Conservation (phyloP, 2,113 vertebrate species). For the Chiloscyllium plagiosum region DNA sequence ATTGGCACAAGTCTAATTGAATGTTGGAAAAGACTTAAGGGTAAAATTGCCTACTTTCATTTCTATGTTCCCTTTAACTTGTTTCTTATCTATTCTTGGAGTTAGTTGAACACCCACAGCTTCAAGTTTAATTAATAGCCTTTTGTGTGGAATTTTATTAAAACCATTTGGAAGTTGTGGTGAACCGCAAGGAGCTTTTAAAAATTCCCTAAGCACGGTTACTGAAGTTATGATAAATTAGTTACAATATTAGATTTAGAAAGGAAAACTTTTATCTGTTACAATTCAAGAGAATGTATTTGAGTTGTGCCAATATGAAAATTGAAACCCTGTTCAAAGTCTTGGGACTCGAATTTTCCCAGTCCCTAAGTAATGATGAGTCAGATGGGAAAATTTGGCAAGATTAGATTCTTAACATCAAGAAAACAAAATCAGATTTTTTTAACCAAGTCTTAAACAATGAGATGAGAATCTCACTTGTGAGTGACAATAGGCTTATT, state of each 20-base stretch:
- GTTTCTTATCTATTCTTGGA: not conserved
- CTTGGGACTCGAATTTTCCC: not conserved
- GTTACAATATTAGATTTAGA: conserved; percentile 7
- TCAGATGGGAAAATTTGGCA: too few relatives aligned
- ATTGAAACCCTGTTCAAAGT: not conserved
- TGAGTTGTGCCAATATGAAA: not conserved
- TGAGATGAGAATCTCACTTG: too few relatives aligned
- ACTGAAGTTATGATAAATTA: not conserved
- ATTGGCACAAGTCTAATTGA: too few relatives aligned
- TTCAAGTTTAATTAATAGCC: conserved; percentile 25
- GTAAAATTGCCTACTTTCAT: not conserved
- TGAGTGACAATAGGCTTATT: too few relatives aligned
- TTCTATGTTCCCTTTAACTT: not conserved
- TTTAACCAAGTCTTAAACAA: too few relatives aligned
- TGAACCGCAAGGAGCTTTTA: not conserved
- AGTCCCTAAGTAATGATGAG: too few relatives aligned
- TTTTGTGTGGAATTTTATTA: conserved; percentile 3
- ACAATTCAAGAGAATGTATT: not conserved
- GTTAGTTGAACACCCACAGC: not conserved
- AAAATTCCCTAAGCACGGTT: not conserved
- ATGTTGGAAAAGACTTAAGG: not conserved
- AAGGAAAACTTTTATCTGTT: not conserved
- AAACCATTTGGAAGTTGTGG: not conserved
- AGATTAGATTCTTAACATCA: too few relatives aligned
- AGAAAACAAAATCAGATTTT: too few relatives aligned